Evolutionary conservation across 2,888 invertebrate species (phyloP).

Genomic region (Yponomeuta plumbellus): DNA sequence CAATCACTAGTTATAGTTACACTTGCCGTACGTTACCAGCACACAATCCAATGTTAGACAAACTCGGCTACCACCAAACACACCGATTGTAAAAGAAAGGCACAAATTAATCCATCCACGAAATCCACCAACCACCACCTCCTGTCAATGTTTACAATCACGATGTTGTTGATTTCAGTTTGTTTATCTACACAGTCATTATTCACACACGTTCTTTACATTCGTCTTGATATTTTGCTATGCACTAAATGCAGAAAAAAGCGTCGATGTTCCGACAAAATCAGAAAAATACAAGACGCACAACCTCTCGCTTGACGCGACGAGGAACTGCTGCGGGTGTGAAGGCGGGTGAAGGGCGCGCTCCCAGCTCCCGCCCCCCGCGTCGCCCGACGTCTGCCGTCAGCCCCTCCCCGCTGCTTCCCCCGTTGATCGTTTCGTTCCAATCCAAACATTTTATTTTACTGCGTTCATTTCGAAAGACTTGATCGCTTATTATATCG

Average conservation of each 20-base stretch:
- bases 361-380: constrained; percentile 29
- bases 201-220: constrained; percentile 47
- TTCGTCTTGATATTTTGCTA: constrained; percentile 50
- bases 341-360: constrained; percentile 44
- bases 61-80: constrained; percentile 10
- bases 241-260: constrained; percentile 35
- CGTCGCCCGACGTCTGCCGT: constrained; percentile 40
- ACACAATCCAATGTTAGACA: constrained; percentile 20
- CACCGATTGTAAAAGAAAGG: constrained; percentile 51
- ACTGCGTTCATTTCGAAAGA: constrained; percentile 2
- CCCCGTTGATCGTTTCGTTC: constrained; percentile 12
- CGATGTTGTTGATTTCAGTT: constrained; percentile 36
- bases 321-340: constrained; percentile 48
- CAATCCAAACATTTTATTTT: constrained; percentile 16
- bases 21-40: constrained; percentile 31
- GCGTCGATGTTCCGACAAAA: constrained; percentile 68
- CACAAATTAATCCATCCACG: constrained; percentile 39
- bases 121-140: constrained; percentile 50
- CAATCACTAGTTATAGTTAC: constrained; percentile 74
- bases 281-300: constrained; percentile 73
- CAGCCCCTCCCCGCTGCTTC: constrained; percentile 27
- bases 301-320: constrained; percentile 58
- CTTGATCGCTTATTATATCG: background rate
- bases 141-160: constrained; percentile 37
- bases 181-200: constrained; percentile 26